These are phyloP conservation scores for Rhopalosiphum nymphaeae DNA, from an alignment of 2,888 invertebrate species.

Conservation along the genomic window DNA sequence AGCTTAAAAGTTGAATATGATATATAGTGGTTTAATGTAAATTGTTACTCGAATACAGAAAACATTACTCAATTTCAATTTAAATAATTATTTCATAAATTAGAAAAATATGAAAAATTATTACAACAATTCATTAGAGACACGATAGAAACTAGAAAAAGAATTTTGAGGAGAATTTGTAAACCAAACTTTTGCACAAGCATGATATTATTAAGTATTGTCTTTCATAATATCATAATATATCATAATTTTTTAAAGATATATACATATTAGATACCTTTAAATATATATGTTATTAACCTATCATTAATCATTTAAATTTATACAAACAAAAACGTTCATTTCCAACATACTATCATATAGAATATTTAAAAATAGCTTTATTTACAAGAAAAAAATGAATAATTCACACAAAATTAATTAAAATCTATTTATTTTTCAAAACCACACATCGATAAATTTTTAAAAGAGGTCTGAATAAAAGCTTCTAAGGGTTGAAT, in stretches of 20 bases:
- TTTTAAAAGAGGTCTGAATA: conserved; percentile 20
- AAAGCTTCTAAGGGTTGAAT: conserved; percentile 15
- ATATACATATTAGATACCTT: neutral
- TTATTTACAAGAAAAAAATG: neutral
- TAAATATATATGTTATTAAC: neutral
- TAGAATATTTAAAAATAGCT: neutral
- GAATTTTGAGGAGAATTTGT: neutral
- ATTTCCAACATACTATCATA: neutral
- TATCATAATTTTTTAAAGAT: neutral
- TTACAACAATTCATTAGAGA: neutral
- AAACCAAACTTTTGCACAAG: neutral
- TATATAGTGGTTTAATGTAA: neutral
- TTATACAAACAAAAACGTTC: neutral
- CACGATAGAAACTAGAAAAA: neutral
- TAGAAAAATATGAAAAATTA: neutral
- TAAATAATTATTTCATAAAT: neutral
- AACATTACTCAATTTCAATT: neutral
- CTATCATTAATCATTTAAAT: neutral
- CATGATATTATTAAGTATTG: neutral
- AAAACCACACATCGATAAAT: conserved; percentile 27
- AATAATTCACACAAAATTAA: neutral
- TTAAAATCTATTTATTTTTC: conserved; percentile 23
- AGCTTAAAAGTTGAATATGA: neutral
- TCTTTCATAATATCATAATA: neutral
- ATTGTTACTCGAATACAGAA: neutral